Base-by-base conservation (phyloP, 2,113 vertebrate species). In the Podocnemis expansa region DNA sequence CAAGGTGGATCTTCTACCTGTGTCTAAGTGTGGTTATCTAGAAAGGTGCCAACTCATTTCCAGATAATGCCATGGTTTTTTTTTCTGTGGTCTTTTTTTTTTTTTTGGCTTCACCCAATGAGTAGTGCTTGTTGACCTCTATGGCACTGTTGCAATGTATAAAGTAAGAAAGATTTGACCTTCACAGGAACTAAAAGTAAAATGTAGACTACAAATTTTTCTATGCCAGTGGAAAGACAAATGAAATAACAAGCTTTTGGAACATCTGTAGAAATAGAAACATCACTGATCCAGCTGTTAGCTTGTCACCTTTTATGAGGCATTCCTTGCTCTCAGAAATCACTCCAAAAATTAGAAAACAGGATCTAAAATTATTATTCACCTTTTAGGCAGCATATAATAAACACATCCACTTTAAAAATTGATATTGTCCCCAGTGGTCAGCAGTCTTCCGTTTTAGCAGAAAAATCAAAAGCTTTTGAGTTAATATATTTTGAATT, bases 221-320 rank as follows among this genome's bases (percentile, higher is more conserved):
- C 70, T 91, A 90, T 89, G 51, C 67, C 41, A 82, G 41, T 45
- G 34, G 54, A 45, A 76, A 85, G 67, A 84, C 49, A 82, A 79
- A 38, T 78, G 75, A 78, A 78, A 85, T 84, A 91, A 38, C 82
- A 80, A 90, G 56, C 54, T 21, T 17, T 60, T 91, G 54, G 24
- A 91, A 89, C 82, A 91, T 87, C 51, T 95, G 82, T 75, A 41
- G 80, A 25, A 63, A 52, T 34, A 78, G 84, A 88, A 80, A n/a
- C 5, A 79, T 29, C 75, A 87, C 22, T 75, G 25, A 38, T 34
- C 51, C 82, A 90, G 91, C 55, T 88, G 81, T 76, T 24, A 52
- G 31, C 60, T n/a, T 17, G 8, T 13, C 16, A 41, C 11, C 41
- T n/a, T 73, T 54, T 60, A 38, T 31, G 41, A 31, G 49, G 22